phyloP scores from a whole-genome alignment of 1,140 invertebrate species.

The Mesaphorura yosii region DNA sequence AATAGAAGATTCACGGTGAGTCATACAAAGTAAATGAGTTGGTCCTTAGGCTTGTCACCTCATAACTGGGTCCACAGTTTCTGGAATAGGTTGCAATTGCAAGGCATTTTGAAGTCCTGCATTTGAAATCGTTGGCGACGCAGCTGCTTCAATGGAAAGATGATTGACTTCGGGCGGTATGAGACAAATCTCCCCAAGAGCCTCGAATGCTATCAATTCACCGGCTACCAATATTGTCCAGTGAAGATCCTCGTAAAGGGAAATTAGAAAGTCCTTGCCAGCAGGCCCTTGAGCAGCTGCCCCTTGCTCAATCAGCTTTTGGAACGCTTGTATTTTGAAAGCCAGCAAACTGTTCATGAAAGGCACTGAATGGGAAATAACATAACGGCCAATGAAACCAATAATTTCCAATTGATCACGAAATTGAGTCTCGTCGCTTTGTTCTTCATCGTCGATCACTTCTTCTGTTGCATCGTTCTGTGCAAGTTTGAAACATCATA shows the following conservation, averaged over 20 bases:
- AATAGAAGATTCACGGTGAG: not conserved
- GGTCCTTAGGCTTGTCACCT: too few relatives aligned
- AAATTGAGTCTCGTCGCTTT: slow-evolving; percentile 56
- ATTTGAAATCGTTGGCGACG: slow-evolving; percentile 34
- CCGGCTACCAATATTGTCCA: slow-evolving; percentile 74
- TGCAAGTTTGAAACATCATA: too few relatives aligned
- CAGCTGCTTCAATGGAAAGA: slow-evolving; percentile 1
- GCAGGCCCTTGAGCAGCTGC: slow-evolving; percentile 5
- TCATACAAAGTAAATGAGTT: too few relatives aligned
- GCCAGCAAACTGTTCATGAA: slow-evolving; percentile 18
- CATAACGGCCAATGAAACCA: slow-evolving; percentile 42
- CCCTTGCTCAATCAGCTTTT: slow-evolving; percentile 17
- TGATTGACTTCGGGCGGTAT: slow-evolving; percentile 61
- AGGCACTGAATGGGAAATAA: slow-evolving; percentile 31
- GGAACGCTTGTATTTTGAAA: slow-evolving; percentile 25
- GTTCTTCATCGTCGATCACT: slow-evolving; percentile 53
- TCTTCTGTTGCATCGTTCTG: slow-evolving; percentile 29
- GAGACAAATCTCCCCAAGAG: slow-evolving; percentile 59
- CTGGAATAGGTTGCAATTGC: slow-evolving; percentile 44
- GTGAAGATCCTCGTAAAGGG: slow-evolving; percentile 73
- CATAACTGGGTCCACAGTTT: slow-evolving; percentile 28
- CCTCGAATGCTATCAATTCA: slow-evolving; percentile 49
- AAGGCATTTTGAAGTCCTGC: slow-evolving; percentile 48
- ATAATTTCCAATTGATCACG: slow-evolving; percentile 56
- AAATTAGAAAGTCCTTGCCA: slow-evolving; percentile 38